phyloP scores from a whole-genome alignment of 2,797 vertebrate genomes.

The Ataeniobius toweri region DNA sequence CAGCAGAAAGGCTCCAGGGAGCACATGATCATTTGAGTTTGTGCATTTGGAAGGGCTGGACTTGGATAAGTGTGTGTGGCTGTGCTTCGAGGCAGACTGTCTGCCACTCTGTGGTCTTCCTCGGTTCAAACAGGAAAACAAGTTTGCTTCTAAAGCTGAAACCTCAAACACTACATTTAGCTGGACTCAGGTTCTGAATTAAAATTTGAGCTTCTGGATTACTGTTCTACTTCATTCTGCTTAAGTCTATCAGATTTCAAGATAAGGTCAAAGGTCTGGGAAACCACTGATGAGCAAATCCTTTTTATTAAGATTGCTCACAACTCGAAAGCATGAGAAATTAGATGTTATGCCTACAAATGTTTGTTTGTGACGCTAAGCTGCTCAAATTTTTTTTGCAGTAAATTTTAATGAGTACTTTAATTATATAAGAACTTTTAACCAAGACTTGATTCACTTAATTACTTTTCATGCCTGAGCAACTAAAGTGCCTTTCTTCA shows the following conservation, averaged over 20 bases:
- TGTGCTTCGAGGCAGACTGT: conserved; percentile 37
- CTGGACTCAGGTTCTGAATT: conserved; percentile 28
- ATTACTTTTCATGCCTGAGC: neutral
- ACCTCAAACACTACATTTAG: conserved; percentile 12
- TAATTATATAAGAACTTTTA: neutral
- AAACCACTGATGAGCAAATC: neutral
- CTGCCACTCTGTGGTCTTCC: conserved; percentile 46
- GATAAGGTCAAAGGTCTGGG: neutral
- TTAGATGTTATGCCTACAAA: neutral
- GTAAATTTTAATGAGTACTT: neutral
- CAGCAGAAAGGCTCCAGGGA: conserved; percentile 8
- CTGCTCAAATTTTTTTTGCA: neutral
- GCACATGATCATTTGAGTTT: conserved; percentile 23
- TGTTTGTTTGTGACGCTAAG: neutral
- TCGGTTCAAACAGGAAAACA: conserved; percentile 46
- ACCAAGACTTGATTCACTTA: neutral
- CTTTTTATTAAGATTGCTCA: neutral
- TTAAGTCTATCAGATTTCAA: conserved; percentile 15
- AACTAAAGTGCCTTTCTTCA: neutral
- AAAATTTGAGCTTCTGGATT: conserved; percentile 47
- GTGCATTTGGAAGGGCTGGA: conserved; percentile 17
- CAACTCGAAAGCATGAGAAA: neutral
- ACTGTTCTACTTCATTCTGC: conserved; percentile 31
- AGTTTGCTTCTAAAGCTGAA: conserved; percentile 32
- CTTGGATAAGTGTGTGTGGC: conserved; percentile 32